Evolutionary conservation across 2,113 vertebrate species (phyloP).

Genomic region (Laticauda laticaudata): DNA sequence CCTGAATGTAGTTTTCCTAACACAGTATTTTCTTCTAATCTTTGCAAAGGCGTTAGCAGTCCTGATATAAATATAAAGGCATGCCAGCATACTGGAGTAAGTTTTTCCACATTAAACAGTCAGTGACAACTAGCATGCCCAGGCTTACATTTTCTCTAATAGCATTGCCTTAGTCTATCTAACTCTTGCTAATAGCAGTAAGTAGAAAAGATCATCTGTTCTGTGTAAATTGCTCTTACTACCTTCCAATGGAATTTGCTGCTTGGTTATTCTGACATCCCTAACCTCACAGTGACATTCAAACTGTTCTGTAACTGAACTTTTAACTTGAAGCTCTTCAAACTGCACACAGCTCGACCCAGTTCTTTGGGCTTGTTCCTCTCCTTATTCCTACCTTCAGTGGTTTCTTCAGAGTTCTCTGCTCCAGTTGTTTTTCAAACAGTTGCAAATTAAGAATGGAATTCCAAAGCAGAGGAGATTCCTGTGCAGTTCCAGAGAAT

Average conservation of each 20-base stretch:
- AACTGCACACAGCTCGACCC: constrained; percentile 60
- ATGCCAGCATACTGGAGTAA: not conserved
- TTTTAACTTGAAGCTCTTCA: constrained; percentile 77
- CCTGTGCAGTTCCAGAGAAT: constrained; percentile 80
- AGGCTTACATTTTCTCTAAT: not conserved
- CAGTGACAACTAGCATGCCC: not conserved
- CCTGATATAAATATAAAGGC: constrained; percentile 2
- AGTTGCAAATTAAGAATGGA: constrained; percentile 66
- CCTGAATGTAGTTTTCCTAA: constrained; percentile 17
- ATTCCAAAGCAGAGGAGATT: constrained; percentile 62
- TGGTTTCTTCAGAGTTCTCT: not conserved
- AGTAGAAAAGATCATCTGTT: constrained; percentile 28
- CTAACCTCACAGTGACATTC: constrained; percentile 47
- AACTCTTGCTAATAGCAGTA: constrained; percentile 22
- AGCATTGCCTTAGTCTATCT: not conserved
- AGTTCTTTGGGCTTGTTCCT: constrained; percentile 25
- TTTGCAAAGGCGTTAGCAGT: constrained; percentile 21
- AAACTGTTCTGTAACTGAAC: constrained; percentile 42
- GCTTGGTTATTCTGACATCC: constrained; percentile 44
- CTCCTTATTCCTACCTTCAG: constrained; percentile 35
- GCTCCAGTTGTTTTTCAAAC: not conserved
- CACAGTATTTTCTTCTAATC: not conserved
- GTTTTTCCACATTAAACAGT: constrained; percentile 9
- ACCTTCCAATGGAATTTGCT: constrained; percentile 54
- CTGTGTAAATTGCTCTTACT: constrained; percentile 16